Conservation (phyloP, 2,888 invertebrate genomes). For the Acanthoscelides obtectus region DNA sequence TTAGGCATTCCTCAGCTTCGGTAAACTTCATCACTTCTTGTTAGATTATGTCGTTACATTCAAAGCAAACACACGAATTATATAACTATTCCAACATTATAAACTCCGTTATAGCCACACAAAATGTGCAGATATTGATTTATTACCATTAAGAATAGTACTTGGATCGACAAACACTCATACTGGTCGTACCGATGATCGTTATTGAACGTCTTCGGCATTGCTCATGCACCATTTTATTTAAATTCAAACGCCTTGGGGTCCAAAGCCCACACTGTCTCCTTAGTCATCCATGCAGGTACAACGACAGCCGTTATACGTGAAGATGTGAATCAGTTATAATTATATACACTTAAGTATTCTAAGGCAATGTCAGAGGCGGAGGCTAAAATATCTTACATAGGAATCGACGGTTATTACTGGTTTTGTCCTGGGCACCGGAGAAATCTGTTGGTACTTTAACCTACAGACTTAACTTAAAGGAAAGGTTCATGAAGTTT, state of each 20-base stretch:
- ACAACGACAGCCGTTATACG: conserved; percentile 3
- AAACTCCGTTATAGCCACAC: background rate
- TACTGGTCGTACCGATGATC: background rate
- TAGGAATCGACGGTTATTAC: too few relatives aligned
- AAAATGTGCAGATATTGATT: background rate
- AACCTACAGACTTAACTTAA: too few relatives aligned
- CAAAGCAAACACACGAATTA: background rate
- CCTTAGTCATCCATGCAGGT: background rate
- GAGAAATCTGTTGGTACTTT: too few relatives aligned
- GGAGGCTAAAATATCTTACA: conserved; percentile 10
- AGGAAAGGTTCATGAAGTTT: too few relatives aligned
- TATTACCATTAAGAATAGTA: background rate
- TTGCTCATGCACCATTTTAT: background rate
- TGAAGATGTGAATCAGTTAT: conserved; percentile 6
- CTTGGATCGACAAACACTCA: background rate
- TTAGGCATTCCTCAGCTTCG: background rate
- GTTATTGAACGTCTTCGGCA: background rate
- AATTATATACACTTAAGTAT: conserved; percentile 7
- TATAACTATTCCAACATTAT: background rate
- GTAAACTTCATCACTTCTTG: background rate
- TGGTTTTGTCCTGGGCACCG: too few relatives aligned
- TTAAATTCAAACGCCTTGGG: background rate
- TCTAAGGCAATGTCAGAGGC: background rate
- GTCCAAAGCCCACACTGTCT: background rate
- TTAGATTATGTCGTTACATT: background rate